phyloP scores from a whole-genome alignment of 2,888 invertebrate species.

The Thera britannica region DNA sequence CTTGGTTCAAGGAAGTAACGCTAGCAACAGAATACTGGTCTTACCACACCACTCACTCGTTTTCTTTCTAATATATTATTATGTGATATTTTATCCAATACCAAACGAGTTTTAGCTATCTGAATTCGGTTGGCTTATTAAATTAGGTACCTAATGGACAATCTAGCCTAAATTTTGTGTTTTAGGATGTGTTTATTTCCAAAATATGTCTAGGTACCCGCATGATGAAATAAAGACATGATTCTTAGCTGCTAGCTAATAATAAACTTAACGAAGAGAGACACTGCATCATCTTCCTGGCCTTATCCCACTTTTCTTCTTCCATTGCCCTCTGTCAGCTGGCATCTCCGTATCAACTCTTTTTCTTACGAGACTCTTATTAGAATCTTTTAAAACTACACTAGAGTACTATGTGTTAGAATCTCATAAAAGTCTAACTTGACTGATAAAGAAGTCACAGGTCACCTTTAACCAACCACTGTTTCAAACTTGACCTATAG shows the following conservation, averaged over 20 bases:
- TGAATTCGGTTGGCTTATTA: slow-evolving; percentile 8
- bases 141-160: slow-evolving; percentile 1
- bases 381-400: background rate
- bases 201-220: background rate
- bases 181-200: background rate
- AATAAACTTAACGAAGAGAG: background rate
- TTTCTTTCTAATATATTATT: slow-evolving; percentile 30
- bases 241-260: too few species aligned
- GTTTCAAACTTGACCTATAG: slow-evolving; percentile 9
- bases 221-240: too few species aligned
- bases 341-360: too few species aligned
- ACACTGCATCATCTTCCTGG: too few species aligned
- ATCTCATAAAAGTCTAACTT: background rate
- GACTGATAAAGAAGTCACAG: slow-evolving; percentile 26
- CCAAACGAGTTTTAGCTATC: slow-evolving; percentile 6
- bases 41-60: slow-evolving; percentile 50
- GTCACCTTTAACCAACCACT: slow-evolving; percentile 9
- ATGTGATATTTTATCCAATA: slow-evolving; percentile 12
- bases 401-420: background rate
- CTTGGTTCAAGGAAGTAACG: slow-evolving; percentile 74
- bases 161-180: background rate
- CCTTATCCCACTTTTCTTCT: too few species aligned
- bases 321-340: too few species aligned
- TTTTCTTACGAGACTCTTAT: slow-evolving; percentile 10
- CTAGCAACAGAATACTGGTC: slow-evolving; percentile 57